Evolutionary conservation across 1,140 invertebrate genomes (phyloP), one percentile per base, ranked within the genome.

Genomic region (Drosophila athabasca): DNA sequence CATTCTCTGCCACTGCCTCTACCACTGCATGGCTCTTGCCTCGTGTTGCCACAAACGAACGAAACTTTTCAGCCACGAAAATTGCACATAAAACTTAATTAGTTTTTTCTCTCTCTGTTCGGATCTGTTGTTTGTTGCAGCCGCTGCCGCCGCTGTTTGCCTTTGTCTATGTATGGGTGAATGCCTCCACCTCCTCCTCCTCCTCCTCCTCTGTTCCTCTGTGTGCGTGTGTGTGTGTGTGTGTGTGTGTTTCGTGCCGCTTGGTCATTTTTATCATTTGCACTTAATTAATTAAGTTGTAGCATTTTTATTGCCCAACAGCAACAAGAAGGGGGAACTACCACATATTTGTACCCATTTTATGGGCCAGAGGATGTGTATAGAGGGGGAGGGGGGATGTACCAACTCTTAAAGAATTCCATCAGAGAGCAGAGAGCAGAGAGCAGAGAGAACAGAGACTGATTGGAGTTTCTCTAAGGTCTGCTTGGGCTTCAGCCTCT

Each of bases 71-170:
- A 88, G 83, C 82, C 79, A 87, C 83, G 79, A 83, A 88, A 87
- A 87, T 87, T 87, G 83, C 83, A 88, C 83, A 87, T 87, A 88
- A 87, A 87, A 87, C 83, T 87, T 88, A 88, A 87, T 87, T 87
- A 88, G 79, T 83, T 87, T 87, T 88, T 87, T 79, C 64, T 58
- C 61, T 71, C 68, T 71, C 67, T 58, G 67, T 44, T 70, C 50
- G 50, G 35, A 41, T 22, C 19, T 59, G 64, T 54, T 54, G 52
- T 59, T 62, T 58, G 66, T 69, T 74, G 65, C 66, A 53, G 58
- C 44, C 29, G 26, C n/a, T 17, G 43, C 26, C 35, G 15, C 13
- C 3, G n/a, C 31, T 65, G 59, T 57, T 58, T 61, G 39, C 52
- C 26, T 45, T 50, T 44, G 19, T 61, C 55, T 65, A 26, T 39